Evolutionary conservation across 2,113 vertebrate genomes (phyloP), one percentile per base, ranked within the genome.

Genomic region (Paedocypris sp.): DNA sequence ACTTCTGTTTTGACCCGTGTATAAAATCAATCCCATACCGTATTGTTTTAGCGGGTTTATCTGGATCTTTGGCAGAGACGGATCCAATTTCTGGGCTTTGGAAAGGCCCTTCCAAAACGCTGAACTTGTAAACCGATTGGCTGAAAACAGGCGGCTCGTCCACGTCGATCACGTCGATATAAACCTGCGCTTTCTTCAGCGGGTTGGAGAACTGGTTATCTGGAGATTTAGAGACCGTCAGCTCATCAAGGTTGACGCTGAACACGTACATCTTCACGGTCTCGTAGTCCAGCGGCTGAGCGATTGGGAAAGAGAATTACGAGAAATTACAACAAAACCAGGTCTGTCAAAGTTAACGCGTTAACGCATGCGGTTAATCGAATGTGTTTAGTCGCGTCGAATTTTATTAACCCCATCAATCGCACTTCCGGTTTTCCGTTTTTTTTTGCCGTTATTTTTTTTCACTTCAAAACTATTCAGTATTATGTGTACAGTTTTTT

Each of bases 61-160:
- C 95, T 0, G 90, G 90, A 48, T 99, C 95, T 0, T 0, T 70
- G 47, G 95, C 95, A 5, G 42, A 59, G 50, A 96, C 77, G 0
- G 11, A 69, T 5, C 89, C 93, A 0, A 94, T 71, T 4, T 23
- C n/a, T 31, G 79, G 74, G 46, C 5, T 77, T 16, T 73, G 76
- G 19, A 36, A 20, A 0, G 12, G 25, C 1, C 91, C 90, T 51
- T 99, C 95, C 2, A 1, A 1, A 9, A 93, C 79, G 3, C 18
- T 77, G 53, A 95, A 94, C 5, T 65, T 79, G 46, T 98, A 98
- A 0, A 67, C 77, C 2, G 31, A 13, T 7, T 77, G 46, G 1
- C 60, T 64, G 81, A 98, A 98, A 38, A 82, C 66, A 0, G 95
- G 94, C 0, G 92, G 89, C 74, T 98, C 95, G 0, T 98, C 91